Evolutionary conservation across 1,140 invertebrate genomes (phyloP).

Genomic region (Lanistes nyassanus): DNA sequence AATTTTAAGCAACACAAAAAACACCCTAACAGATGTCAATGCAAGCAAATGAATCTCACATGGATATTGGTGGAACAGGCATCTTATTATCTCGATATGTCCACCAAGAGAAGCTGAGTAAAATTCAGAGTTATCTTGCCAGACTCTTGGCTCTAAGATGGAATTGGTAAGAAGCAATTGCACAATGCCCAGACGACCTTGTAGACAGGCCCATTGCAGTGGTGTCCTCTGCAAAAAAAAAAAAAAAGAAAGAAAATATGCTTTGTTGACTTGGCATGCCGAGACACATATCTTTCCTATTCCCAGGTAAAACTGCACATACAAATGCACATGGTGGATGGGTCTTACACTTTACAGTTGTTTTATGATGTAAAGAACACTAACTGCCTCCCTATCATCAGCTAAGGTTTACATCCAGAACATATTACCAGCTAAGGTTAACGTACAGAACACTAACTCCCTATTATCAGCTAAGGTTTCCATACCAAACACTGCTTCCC

Average conservation of each 20-base stretch:
- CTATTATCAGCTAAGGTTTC: not conserved
- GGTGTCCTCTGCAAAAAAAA: constrained; percentile 37
- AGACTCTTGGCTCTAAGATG: constrained; percentile 18
- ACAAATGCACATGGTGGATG: no score
- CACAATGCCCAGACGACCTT: constrained; percentile 27
- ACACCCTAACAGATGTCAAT: not conserved
- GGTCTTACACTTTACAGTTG: no score
- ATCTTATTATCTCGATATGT: constrained; percentile 30
- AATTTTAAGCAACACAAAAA: not conserved
- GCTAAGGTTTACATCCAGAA: no score
- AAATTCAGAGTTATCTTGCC: constrained; percentile 42
- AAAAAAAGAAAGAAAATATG: no score
- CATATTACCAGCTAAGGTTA: no score
- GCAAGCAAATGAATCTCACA: constrained; percentile 28
- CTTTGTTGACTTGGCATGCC: no score
- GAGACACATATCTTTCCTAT: no score
- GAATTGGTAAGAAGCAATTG: constrained; percentile 28
- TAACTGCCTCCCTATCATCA: not conserved
- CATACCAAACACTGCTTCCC: not conserved
- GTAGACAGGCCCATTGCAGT: constrained; percentile 32
- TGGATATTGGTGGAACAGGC: constrained; percentile 36
- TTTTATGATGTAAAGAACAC: not conserved
- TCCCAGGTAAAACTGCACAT: not conserved
- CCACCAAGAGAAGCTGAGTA: constrained; percentile 43
- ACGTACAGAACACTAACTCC: not conserved